These are phyloP conservation scores for Agrotis puta DNA, from an alignment of 2,888 invertebrate genomes.

Conservation along the genomic window DNA sequence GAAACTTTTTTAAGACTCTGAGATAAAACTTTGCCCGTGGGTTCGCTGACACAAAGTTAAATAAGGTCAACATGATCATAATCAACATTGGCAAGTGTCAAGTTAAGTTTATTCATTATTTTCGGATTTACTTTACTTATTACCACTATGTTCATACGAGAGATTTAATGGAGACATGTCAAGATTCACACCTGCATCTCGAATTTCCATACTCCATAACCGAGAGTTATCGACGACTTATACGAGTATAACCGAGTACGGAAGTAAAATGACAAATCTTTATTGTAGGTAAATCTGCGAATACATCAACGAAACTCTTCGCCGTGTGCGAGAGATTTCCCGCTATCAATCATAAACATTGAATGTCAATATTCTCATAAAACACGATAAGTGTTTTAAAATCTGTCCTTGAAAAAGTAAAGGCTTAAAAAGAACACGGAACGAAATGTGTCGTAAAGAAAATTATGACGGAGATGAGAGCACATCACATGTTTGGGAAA, in stretches of 20 bases:
- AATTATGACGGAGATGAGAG: constrained; percentile 24
- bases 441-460: constrained; percentile 35
- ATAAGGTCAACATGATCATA: not conserved
- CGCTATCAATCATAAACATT: constrained; percentile 1
- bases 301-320: not conserved
- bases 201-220: not conserved
- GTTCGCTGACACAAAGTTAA: not conserved
- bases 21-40: not conserved
- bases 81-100: constrained; percentile 6
- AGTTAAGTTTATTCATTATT: not conserved
- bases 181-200: not conserved
- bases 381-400: constrained; percentile 17
- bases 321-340: not conserved
- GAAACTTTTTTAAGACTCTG: constrained; percentile 1
- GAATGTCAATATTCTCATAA: not conserved
- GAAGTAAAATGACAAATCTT: not conserved
- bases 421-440: not conserved
- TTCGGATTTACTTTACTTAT: not conserved
- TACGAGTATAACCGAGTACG: not conserved
- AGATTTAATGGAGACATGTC: constrained; percentile 9
- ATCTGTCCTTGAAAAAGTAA: not conserved
- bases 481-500: constrained; percentile 39
- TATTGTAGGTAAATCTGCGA: not conserved
- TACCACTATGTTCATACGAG: no score
- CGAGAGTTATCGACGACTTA: not conserved